phyloP scores from a whole-genome alignment of 2,888 invertebrate genomes.

The Nomada ruficornis region DNA sequence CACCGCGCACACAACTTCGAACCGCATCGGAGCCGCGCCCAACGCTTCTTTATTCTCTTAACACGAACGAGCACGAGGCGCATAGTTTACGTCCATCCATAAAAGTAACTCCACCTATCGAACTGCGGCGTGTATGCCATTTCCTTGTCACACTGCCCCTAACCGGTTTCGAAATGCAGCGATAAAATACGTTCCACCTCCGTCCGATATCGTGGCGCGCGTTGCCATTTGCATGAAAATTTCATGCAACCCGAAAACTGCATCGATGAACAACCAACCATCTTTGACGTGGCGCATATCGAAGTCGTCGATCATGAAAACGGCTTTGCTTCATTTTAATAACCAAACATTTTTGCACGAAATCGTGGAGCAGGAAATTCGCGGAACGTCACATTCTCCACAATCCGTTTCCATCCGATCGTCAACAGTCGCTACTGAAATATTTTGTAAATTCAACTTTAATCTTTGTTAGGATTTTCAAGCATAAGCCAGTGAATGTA shows the following conservation, averaged over 20 bases:
- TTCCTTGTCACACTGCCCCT: constrained; percentile 67
- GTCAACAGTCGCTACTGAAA: background rate
- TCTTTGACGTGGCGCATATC: constrained; percentile 39
- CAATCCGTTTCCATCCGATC: background rate
- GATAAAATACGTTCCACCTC: constrained; percentile 74
- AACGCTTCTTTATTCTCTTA: constrained; percentile 77
- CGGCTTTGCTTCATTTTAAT: constrained; percentile 20
- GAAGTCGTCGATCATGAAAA: constrained; percentile 31
- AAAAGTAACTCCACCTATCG: constrained; percentile 76
- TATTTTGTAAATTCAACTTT: too few relatives aligned
- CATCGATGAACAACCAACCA: constrained; percentile 45
- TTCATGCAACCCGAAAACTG: constrained; percentile 62
- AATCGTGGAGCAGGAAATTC: background rate
- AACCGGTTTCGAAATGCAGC: constrained; percentile 74
- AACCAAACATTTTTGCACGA: background rate
- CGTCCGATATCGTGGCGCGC: constrained; percentile 44
- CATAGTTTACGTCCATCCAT: constrained; percentile 79
- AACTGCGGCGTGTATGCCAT: constrained; percentile 66
- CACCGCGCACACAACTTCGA: constrained; percentile 61
- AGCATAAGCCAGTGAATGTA: too few relatives aligned
- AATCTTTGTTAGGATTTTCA: too few relatives aligned
- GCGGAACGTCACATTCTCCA: background rate
- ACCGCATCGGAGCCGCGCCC: constrained; percentile 63
- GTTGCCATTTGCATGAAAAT: constrained; percentile 71
- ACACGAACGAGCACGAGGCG: constrained; percentile 73